These are phyloP conservation scores for Parelbella ahira DNA, from an alignment of 2,888 invertebrate species.

Conservation along the genomic window DNA sequence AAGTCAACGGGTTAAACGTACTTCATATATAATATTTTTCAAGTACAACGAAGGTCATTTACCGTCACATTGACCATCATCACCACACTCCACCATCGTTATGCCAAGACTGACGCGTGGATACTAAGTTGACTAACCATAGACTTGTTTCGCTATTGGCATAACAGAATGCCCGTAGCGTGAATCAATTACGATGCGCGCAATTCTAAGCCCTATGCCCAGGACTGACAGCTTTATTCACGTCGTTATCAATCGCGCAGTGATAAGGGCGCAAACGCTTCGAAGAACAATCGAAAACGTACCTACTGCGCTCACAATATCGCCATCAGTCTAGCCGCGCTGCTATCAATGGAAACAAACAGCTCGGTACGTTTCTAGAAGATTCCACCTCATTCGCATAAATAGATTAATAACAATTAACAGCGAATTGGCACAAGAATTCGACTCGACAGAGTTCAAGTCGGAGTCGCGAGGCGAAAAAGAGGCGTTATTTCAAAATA, in stretches of 20 bases:
- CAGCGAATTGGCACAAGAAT: constrained; percentile 32
- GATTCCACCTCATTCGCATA: constrained; percentile 27
- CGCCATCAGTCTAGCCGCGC: constrained; percentile 31
- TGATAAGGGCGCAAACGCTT: constrained; percentile 57
- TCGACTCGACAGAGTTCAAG: constrained; percentile 36
- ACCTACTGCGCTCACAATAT: constrained; percentile 35
- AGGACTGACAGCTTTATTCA: constrained; percentile 43
- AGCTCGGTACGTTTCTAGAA: constrained; percentile 21
- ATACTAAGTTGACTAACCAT: constrained; percentile 56
- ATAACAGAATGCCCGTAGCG: constrained; percentile 31
- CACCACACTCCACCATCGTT: constrained; percentile 44
- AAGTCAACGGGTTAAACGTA: too few species aligned
- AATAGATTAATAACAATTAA: constrained; percentile 35
- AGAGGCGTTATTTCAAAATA: constrained; percentile 77
- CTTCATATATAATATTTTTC: too few species aligned
- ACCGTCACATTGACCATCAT: background rate
- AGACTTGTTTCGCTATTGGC: constrained; percentile 60
- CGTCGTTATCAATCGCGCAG: constrained; percentile 61
- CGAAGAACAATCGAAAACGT: constrained; percentile 48
- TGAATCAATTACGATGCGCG: constrained; percentile 18
- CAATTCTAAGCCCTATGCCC: constrained; percentile 47
- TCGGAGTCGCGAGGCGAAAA: constrained; percentile 55
- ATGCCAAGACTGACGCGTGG: constrained; percentile 51
- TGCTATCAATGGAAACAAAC: constrained; percentile 25
- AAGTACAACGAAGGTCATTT: too few species aligned